These are phyloP conservation scores for Heterotilapia buettikoferi DNA, from an alignment of 2,113 vertebrate genomes.

Conservation along the genomic window DNA sequence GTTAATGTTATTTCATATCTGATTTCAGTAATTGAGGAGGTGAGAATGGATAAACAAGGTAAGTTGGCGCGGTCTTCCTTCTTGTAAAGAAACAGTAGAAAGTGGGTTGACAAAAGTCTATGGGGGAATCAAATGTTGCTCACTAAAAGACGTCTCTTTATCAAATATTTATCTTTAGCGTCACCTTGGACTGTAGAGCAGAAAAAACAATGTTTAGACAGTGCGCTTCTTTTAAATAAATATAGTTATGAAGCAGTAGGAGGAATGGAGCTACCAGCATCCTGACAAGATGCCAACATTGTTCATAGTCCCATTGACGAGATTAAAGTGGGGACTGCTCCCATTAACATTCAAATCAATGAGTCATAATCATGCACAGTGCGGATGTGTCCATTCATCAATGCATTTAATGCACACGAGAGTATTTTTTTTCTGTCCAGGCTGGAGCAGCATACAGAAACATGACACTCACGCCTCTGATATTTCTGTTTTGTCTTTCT, in stretches of 20 bases:
- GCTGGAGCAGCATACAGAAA: neutral
- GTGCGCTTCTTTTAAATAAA: neutral
- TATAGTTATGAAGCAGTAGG: neutral
- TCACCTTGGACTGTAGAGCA: neutral
- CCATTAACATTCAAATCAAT: conserved; percentile 30
- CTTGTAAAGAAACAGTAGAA: conserved; percentile 36
- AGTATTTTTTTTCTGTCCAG: neutral
- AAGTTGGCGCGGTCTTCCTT: conserved; percentile 62
- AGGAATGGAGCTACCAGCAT: conserved; percentile 64
- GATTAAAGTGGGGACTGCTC: neutral
- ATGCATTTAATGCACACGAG: conserved; percentile 10
- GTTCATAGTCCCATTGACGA: conserved; percentile 28
- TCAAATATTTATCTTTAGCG: conserved; percentile 7
- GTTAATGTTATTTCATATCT: conserved; percentile 73
- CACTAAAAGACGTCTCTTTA: neutral
- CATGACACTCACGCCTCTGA: neutral
- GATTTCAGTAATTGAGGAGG: conserved; percentile 75
- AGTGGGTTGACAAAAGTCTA: neutral
- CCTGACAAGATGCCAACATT: conserved; percentile 60
- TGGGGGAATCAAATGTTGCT: neutral
- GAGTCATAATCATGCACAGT: conserved; percentile 44
- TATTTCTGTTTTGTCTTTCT: neutral
- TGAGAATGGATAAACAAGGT: conserved; percentile 72
- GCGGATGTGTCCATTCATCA: conserved; percentile 47
- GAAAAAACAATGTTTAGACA: neutral